Conservation (phyloP, 2,797 vertebrate genomes). For the Eleutherodactylus coqui region DNA sequence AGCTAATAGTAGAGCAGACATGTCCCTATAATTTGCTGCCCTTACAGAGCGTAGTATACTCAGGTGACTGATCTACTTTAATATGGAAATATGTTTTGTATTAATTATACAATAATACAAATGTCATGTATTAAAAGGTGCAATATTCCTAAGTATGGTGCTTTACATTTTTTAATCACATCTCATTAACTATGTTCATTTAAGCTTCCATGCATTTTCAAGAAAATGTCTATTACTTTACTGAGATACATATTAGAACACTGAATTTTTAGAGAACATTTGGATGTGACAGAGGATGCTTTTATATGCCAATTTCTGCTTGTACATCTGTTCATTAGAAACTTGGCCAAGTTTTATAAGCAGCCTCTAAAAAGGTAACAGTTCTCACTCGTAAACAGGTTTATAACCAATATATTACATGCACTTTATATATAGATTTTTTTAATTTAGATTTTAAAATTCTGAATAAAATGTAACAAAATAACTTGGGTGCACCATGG, state of each 20-base stretch:
- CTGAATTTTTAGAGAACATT: constrained; percentile 28
- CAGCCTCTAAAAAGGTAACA: constrained; percentile 34
- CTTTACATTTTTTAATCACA: background rate
- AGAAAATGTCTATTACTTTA: background rate
- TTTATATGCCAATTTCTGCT: constrained; percentile 41
- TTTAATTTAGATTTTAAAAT: background rate
- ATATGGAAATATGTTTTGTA: background rate
- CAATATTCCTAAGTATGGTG: background rate
- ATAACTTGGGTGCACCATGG: background rate
- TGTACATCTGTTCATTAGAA: constrained; percentile 52
- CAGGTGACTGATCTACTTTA: background rate
- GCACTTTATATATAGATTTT: background rate
- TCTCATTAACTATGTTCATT: background rate
- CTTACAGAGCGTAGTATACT: too few relatives aligned
- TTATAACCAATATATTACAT: background rate
- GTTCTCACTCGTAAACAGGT: constrained; percentile 25
- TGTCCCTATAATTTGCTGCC: too few relatives aligned
- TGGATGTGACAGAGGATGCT: constrained; percentile 6
- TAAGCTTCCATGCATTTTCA: background rate
- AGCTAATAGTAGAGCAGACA: too few relatives aligned
- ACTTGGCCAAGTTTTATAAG: constrained; percentile 44
- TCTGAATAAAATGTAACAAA: background rate
- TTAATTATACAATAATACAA: background rate
- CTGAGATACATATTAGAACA: background rate
- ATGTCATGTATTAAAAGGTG: background rate